A percentile compares a stretch with the other conserved stretches of the same genome.
Evolutionary conservation across 2,888 invertebrate species (phyloP).

Genomic region (Corythucha ciliata): DNA sequence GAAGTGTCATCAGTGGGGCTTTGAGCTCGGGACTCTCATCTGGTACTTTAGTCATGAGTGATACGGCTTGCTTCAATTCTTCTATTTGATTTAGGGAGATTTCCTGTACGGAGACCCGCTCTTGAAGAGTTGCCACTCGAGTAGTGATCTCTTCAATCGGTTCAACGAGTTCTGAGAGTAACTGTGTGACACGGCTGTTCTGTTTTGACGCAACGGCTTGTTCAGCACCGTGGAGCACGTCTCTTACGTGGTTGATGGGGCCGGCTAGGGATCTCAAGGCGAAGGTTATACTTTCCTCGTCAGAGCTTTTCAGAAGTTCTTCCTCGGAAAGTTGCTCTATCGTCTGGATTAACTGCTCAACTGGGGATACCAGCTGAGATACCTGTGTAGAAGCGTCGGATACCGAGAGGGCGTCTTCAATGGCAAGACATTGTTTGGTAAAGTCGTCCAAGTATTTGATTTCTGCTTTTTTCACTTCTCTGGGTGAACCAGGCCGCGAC

Average conservation of each 20-base stretch:
- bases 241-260: slow-evolving; percentile 37
- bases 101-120: slow-evolving; percentile 42
- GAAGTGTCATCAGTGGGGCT: slow-evolving; percentile 20
- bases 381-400: slow-evolving; percentile 44
- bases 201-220: slow-evolving; percentile 25
- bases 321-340: slow-evolving; percentile 42
- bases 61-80: slow-evolving; percentile 26
- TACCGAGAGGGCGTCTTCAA: slow-evolving; percentile 32
- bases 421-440: slow-evolving; percentile 30
- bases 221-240: slow-evolving; percentile 27
- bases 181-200: slow-evolving; percentile 10
- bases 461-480: slow-evolving; percentile 22
- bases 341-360: slow-evolving; percentile 42
- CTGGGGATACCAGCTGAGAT: slow-evolving; percentile 47
- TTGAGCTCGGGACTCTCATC: slow-evolving; percentile 17
- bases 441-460: slow-evolving; percentile 28
- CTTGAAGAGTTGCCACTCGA: slow-evolving; percentile 45
- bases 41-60: slow-evolving; percentile 24
- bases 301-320: slow-evolving; percentile 36
- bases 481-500: slow-evolving; percentile 14
- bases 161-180: slow-evolving; percentile 30
- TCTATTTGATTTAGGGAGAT: slow-evolving; percentile 40
- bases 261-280: slow-evolving; percentile 35
- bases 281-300: slow-evolving; percentile 30
- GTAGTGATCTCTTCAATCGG: slow-evolving; percentile 39